phyloP scores from a whole-genome alignment of 2,888 invertebrate species.

The Portevinia maculata region DNA sequence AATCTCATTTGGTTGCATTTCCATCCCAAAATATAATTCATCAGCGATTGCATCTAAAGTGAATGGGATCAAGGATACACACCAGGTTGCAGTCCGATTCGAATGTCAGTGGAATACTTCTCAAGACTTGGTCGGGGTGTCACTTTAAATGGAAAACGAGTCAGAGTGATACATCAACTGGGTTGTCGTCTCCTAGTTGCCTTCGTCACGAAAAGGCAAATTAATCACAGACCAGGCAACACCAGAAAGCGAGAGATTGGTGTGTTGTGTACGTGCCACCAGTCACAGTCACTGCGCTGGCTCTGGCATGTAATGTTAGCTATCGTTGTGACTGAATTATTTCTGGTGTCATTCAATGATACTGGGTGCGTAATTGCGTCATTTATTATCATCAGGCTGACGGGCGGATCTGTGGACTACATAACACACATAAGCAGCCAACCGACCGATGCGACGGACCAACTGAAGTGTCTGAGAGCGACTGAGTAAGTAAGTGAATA shows the following conservation, averaged over 20 bases:
- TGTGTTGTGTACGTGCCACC: constrained; percentile 20
- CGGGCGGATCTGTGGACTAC: constrained; percentile 59
- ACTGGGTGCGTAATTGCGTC: constrained; percentile 72
- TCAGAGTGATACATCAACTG: constrained; percentile 47
- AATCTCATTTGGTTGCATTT: constrained; percentile 65
- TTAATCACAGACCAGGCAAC: constrained; percentile 51
- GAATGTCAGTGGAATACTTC: no score
- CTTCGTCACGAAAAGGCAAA: constrained; percentile 41
- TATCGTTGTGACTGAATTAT: constrained; percentile 69
- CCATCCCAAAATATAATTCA: constrained; percentile 41
- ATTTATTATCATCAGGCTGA: constrained; percentile 73
- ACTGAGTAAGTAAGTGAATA: constrained; percentile 67
- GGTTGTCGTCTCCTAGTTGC: constrained; percentile 43
- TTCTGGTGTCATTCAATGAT: constrained; percentile 60
- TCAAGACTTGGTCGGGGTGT: not conserved
- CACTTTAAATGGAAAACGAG: constrained; percentile 14
- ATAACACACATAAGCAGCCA: constrained; percentile 31
- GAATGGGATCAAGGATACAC: constrained; percentile 49
- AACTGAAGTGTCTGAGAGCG: constrained; percentile 63
- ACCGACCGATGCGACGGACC: constrained; percentile 27
- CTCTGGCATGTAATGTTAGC: constrained; percentile 68
- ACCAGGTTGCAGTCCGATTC: constrained; percentile 12
- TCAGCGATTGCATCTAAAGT: constrained; percentile 36
- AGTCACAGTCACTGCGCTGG: constrained; percentile 17
- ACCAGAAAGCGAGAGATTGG: constrained; percentile 16